A percentile compares a stretch with the other conserved stretches of the same genome.
These are phyloP conservation scores for Papilio glaucus DNA, from an alignment of 1,140 invertebrate genomes.

Conservation along the genomic window DNA sequence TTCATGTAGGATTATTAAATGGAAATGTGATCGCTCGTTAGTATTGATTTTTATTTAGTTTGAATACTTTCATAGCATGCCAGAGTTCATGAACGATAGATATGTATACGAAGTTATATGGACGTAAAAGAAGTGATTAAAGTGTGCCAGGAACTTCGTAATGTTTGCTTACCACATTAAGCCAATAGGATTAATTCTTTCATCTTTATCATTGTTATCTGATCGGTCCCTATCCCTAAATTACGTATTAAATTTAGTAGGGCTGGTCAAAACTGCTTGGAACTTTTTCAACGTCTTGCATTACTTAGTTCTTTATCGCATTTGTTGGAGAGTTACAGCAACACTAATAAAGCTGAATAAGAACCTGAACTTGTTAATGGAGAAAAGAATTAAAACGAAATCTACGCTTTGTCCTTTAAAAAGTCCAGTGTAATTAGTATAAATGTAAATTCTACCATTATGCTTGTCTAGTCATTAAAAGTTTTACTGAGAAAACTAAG, in stretches of 20 bases:
- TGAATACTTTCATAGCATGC: background rate
- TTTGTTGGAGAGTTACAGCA: background rate
- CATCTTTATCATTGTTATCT: no score
- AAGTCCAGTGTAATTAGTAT: background rate
- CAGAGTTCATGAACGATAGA: no score
- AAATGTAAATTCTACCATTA: constrained; percentile 8
- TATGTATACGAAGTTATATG: no score
- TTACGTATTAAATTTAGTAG: background rate
- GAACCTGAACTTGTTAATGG: background rate
- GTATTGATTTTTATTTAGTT: constrained; percentile 15
- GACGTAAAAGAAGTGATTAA: no score
- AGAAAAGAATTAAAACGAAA: background rate
- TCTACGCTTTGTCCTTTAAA: background rate
- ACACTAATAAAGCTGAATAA: background rate
- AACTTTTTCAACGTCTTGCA: background rate
- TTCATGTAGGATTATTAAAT: constrained; percentile 8
- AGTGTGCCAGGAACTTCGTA: no score
- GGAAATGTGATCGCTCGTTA: constrained; percentile 4
- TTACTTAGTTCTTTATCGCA: background rate
- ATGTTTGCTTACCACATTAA: no score
- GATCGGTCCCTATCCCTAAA: no score
- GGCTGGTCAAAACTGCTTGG: background rate
- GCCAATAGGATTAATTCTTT: no score
- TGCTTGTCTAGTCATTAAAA: background rate
- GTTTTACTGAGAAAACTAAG: background rate